Percentiles rank a stretch among this genome's conserved stretches.
phyloP scores from a whole-genome alignment of 2,797 vertebrate species.

The Bothrops alternatus region DNA sequence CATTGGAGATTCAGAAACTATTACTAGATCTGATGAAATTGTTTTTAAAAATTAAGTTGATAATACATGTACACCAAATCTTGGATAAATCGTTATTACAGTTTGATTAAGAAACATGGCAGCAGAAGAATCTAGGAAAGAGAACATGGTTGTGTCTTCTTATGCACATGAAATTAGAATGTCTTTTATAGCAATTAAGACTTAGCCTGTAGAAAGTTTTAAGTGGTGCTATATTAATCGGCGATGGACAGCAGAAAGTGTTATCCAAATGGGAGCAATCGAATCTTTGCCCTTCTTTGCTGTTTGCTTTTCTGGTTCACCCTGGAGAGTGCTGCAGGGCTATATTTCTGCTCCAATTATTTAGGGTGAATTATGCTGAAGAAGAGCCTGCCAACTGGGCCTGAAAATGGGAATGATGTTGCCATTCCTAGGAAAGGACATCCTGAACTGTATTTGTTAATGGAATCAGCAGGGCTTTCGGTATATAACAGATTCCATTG shows the following conservation, averaged over 20 bases:
- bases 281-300: conserved; percentile 31
- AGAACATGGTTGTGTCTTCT: background rate
- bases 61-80: background rate
- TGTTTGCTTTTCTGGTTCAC: conserved; percentile 32
- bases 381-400: conserved; percentile 29
- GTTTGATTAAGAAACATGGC: background rate
- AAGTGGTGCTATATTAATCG: conserved; percentile 26
- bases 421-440: background rate
- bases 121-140: background rate
- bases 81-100: background rate
- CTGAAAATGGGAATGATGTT: background rate
- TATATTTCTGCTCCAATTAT: conserved; percentile 60
- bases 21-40: background rate
- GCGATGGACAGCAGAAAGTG: fast-evolving
- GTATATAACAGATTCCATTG: background rate
- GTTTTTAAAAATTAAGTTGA: background rate
- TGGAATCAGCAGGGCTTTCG: background rate
- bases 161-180: background rate
- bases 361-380: conserved; percentile 29
- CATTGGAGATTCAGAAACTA: background rate
- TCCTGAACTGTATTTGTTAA: conserved; percentile 15
- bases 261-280: conserved; percentile 26
- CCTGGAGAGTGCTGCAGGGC: conserved; percentile 35
- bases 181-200: background rate
- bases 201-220: fast-evolving